A percentile compares a stretch with the other conserved stretches of the same genome.
These are phyloP conservation scores for Phaedon cochleariae DNA, from an alignment of 2,888 invertebrate genomes.

Conservation along the genomic window DNA sequence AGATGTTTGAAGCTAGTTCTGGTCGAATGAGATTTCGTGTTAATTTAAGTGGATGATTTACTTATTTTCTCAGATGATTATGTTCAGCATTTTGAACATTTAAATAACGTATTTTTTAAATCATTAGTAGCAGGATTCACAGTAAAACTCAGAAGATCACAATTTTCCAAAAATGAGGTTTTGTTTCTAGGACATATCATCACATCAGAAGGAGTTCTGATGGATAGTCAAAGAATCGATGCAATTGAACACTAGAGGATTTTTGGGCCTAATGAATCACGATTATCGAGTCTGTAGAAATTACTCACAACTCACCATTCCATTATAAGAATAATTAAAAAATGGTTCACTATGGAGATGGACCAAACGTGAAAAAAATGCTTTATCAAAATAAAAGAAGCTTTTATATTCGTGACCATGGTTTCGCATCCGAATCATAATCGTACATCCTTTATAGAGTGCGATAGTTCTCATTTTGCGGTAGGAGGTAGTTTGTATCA, in stretches of 20 bases:
- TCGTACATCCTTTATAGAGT: slow-evolving; percentile 12
- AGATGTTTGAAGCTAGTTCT: neutral
- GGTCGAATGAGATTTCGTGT: neutral
- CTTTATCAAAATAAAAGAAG: slow-evolving; percentile 12
- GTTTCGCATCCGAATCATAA: slow-evolving; percentile 26
- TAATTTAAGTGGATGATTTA: slow-evolving; percentile 3
- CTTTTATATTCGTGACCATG: slow-evolving; percentile 13
- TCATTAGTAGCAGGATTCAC: neutral
- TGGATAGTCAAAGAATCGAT: neutral
- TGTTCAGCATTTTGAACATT: neutral
- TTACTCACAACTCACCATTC: neutral
- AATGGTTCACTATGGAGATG: slow-evolving; percentile 22
- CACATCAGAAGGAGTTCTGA: neutral
- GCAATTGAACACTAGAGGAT: neutral
- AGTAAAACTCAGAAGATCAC: neutral
- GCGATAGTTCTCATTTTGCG: slow-evolving; percentile 11
- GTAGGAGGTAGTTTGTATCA: slow-evolving; percentile 8
- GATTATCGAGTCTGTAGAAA: neutral
- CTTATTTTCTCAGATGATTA: neutral
- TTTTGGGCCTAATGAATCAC: neutral
- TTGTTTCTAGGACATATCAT: neutral
- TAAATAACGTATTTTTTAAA: neutral
- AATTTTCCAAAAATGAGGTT: neutral
- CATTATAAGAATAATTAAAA: slow-evolving; percentile 12
- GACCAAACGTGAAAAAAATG: slow-evolving; percentile 11